phyloP scores from a whole-genome alignment of 2,888 invertebrate genomes.

The Platyscelio sp. region DNA sequence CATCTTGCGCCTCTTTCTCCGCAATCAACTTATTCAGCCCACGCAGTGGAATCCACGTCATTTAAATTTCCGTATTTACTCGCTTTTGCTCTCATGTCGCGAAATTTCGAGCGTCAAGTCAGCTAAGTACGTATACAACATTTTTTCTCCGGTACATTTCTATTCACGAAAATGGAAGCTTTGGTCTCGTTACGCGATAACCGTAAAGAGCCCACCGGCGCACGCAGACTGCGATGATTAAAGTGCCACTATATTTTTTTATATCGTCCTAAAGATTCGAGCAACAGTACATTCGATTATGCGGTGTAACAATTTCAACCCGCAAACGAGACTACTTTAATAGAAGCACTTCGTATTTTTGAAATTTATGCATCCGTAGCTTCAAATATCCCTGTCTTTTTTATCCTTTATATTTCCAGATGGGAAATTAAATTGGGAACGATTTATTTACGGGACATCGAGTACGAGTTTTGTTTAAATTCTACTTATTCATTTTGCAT shows the following conservation, averaged over 20 bases:
- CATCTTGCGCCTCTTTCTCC: constrained; percentile 29
- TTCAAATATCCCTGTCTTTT: background rate
- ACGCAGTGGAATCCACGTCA: constrained; percentile 16
- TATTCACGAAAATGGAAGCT: constrained; percentile 40
- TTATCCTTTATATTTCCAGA: too few species aligned
- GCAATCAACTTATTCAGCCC: constrained; percentile 35
- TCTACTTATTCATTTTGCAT: too few species aligned
- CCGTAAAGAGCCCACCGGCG: constrained; percentile 24
- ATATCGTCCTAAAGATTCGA: constrained; percentile 22
- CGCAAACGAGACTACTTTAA: constrained; percentile 33
- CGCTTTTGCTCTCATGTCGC: constrained; percentile 29
- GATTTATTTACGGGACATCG: too few species aligned
- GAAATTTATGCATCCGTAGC: background rate
- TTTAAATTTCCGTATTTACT: constrained; percentile 36
- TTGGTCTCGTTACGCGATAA: constrained; percentile 37
- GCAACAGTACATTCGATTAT: constrained; percentile 38
- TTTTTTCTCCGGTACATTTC: constrained; percentile 40
- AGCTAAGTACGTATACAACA: constrained; percentile 40
- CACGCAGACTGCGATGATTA: constrained; percentile 26
- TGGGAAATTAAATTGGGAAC: too few species aligned
- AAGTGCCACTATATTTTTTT: constrained; percentile 30
- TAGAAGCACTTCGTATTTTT: constrained; percentile 23
- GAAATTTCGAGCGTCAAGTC: constrained; percentile 38
- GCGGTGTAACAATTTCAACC: constrained; percentile 33
- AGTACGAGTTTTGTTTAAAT: too few species aligned